These are phyloP conservation scores for Catostylus mosaicus DNA, from an alignment of 30 jellyfish, hydroid and myxozoan genomes.

Conservation along the genomic window DNA sequence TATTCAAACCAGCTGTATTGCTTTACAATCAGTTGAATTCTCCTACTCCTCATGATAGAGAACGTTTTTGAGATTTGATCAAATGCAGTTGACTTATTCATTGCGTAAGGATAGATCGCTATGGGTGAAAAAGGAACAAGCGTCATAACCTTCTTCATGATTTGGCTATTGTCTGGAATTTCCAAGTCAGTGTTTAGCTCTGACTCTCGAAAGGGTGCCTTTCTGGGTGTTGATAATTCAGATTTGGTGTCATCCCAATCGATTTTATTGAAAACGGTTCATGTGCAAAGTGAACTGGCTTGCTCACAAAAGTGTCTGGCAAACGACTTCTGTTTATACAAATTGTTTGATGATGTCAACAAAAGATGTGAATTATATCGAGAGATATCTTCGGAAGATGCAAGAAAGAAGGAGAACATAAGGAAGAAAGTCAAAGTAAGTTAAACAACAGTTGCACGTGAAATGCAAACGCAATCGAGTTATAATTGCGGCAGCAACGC, in stretches of 20 bases:
- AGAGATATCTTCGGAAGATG: background rate
- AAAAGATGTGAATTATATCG: background rate
- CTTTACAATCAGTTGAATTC: no score
- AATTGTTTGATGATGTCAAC: background rate
- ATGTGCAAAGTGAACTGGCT: constrained; percentile 20
- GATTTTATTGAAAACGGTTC: background rate
- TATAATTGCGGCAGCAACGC: no score
- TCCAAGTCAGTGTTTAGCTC: background rate
- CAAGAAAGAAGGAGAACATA: background rate
- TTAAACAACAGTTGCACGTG: no score
- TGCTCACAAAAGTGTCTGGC: constrained; percentile 32
- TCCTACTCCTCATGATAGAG: no score
- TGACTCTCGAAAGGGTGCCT: constrained; percentile 2
- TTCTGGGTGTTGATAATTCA: background rate
- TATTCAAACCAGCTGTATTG: no score
- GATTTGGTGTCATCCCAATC: background rate
- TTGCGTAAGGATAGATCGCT: no score
- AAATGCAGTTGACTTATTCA: no score
- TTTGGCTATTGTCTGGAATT: background rate
- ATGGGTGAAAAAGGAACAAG: no score
- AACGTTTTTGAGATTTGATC: no score
- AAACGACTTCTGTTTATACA: background rate
- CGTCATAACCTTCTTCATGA: no score
- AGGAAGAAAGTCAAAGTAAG: background rate
- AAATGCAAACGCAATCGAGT: no score